Base-by-base conservation (phyloP, 1,140 invertebrate species). In the Pygmarrhopalites habei region DNA sequence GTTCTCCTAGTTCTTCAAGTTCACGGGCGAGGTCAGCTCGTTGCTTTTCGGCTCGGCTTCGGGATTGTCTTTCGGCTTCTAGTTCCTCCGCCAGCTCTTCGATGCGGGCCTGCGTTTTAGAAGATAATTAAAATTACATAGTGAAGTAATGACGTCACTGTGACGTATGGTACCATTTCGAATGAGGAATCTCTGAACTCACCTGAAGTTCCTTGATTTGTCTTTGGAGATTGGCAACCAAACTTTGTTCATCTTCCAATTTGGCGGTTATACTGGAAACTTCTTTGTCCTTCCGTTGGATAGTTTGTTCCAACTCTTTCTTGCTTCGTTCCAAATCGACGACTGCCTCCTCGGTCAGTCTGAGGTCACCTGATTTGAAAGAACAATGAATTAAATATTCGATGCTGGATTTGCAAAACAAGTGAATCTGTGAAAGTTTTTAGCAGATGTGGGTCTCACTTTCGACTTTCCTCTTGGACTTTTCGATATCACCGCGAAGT, bases 191-290 rank as follows among this genome's bases (percentile, higher is more conserved):
- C 5, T 7, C 5, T 35, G 15, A 7, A 35, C 32, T 35, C 73
- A 80, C 89, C 79, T 96, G 92, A 68, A 95, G 83, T 83, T 99
- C 96, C 84, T 99, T 99, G 82, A 99, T 95, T 80, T 97, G 94
- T 80, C 95, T 96, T 80, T 96, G 92, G 66, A 92, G 82, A 79
- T 96, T 95, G 77, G 89, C 87, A 71, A 98, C 93, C 72, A 96
- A 81, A 68, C 88, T 89, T 78, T 98, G 95, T 82, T 99, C 95
- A 75, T 99, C 96, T 52, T 99, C 96, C 62, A 99, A 84, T 79
- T 96, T 95, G 81, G 90, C 88, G 71, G 89, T 90, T 69, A 98
- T 82, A 64, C 89, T 92, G 35, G 87, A 88, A 76, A 98, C 86
- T 81, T 98, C 95, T 81, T 94, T 92, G 81, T 98, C 95, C 81